Evolutionary conservation across 2,888 invertebrate species (phyloP).

Genomic region (Cheilosia grossa): DNA sequence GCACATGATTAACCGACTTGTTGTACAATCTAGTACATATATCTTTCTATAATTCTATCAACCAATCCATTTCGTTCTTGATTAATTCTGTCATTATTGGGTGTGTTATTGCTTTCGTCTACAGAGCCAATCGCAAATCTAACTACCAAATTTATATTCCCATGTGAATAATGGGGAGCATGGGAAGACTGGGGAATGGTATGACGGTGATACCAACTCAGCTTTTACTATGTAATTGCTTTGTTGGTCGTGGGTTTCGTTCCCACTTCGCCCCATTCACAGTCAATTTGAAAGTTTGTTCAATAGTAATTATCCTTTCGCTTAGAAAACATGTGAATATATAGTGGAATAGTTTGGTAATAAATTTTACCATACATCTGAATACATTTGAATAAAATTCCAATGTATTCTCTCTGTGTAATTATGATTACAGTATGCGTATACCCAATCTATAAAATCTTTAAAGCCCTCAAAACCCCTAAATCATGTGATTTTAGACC

Average conservation of each 20-base stretch:
- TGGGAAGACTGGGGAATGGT: background rate
- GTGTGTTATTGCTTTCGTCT: too few relatives aligned
- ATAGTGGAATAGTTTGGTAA: slow-evolving; percentile 26
- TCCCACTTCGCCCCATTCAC: background rate
- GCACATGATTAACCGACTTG: too few relatives aligned
- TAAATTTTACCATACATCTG: slow-evolving; percentile 31
- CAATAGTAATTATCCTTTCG: slow-evolving; percentile 58
- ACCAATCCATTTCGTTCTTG: too few relatives aligned
- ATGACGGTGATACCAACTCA: background rate
- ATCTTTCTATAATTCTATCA: too few relatives aligned
- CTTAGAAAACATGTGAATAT: slow-evolving; percentile 36
- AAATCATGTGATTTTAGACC: slow-evolving; percentile 56
- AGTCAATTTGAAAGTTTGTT: slow-evolving; percentile 47
- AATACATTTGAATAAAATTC: slow-evolving; percentile 59
- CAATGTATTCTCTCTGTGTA: slow-evolving; percentile 16
- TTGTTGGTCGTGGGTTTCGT: slow-evolving; percentile 1
- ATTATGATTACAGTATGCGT: slow-evolving; percentile 8
- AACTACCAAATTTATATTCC: too few relatives aligned
- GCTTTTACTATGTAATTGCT: slow-evolving; percentile 13
- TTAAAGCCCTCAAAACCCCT: slow-evolving; percentile 3
- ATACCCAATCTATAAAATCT: background rate
- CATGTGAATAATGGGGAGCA: too few relatives aligned
- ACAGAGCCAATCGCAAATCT: too few relatives aligned
- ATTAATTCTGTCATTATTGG: too few relatives aligned
- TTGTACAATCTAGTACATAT: too few relatives aligned